These are phyloP conservation scores for Drosophila ogumai DNA, from an alignment of 1,140 invertebrate species.

Conservation along the genomic window DNA sequence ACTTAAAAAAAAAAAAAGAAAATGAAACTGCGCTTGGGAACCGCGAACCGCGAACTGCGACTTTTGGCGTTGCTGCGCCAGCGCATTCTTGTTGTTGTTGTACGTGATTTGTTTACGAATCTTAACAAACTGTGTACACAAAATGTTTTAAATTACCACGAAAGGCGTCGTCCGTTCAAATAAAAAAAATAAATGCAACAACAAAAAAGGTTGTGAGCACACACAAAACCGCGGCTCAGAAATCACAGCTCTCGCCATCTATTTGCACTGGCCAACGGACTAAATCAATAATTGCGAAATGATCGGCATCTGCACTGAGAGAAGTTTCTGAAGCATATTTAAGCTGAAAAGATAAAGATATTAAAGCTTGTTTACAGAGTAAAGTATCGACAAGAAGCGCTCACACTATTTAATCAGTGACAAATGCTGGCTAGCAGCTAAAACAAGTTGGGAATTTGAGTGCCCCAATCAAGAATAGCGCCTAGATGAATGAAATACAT, in stretches of 20 bases:
- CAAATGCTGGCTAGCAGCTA: neutral
- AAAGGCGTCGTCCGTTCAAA: constrained; percentile 68
- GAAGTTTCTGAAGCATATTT: neutral
- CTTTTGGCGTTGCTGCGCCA: constrained; percentile 22
- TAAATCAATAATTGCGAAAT: constrained; percentile 49
- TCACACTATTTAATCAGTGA: too few species aligned
- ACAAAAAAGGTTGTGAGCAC: constrained; percentile 20
- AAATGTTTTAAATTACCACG: constrained; percentile 74
- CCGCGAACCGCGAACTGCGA: constrained; percentile 14
- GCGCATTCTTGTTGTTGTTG: constrained; percentile 63
- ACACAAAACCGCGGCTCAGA: constrained; percentile 35
- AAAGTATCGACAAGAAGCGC: too few species aligned
- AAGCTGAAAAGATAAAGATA: neutral
- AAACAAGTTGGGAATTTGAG: neutral
- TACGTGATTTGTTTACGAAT: constrained; percentile 81
- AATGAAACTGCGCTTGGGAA: constrained; percentile 32
- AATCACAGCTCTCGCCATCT: constrained; percentile 55
- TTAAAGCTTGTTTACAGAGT: neutral
- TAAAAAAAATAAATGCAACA: constrained; percentile 12
- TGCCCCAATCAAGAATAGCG: neutral
- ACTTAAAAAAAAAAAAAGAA: constrained; percentile 33
- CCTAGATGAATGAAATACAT: too few species aligned
- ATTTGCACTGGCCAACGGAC: constrained; percentile 35
- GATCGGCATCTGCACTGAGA: constrained; percentile 12
- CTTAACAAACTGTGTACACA: constrained; percentile 76